These are phyloP conservation scores for Hozukius guyotensis DNA, from an alignment of 2,797 vertebrate species.

Conservation along the genomic window DNA sequence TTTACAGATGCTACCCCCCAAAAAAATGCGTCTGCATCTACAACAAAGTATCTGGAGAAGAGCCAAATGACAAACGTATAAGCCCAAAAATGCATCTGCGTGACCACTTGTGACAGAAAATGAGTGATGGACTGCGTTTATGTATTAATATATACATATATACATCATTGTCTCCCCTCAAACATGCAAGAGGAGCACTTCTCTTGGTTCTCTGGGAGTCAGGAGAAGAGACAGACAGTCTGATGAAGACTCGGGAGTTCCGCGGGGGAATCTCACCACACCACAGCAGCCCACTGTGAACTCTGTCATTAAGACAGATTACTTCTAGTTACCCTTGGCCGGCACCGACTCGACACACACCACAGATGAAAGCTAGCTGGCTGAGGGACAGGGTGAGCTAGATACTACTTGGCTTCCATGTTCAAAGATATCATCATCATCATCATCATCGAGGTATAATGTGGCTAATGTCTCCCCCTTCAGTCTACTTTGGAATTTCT, in stretches of 20 bases:
- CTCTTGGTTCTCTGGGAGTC: slow-evolving; percentile 17
- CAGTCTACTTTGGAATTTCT: slow-evolving; percentile 55
- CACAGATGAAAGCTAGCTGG: slow-evolving; percentile 50
- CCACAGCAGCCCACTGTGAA: slow-evolving; percentile 52
- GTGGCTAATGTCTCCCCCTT: slow-evolving; percentile 80
- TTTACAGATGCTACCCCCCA: background rate
- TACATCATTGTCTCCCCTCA: slow-evolving; percentile 32
- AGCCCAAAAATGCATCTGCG: background rate
- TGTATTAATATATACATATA: background rate
- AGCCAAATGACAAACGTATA: slow-evolving; percentile 11
- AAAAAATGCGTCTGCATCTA: background rate
- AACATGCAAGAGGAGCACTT: slow-evolving; percentile 17
- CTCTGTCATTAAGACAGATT: slow-evolving; percentile 74
- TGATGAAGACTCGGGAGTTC: slow-evolving; percentile 36
- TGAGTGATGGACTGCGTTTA: background rate
- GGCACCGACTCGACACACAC: slow-evolving; percentile 38
- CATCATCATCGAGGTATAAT: slow-evolving; percentile 4
- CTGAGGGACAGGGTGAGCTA: slow-evolving; percentile 12
- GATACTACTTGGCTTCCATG: slow-evolving; percentile 19
- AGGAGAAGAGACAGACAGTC: slow-evolving; percentile 70
- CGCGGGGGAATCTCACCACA: slow-evolving; percentile 48
- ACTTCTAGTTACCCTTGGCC: slow-evolving; percentile 46
- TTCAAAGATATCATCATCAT: background rate
- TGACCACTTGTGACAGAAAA: background rate
- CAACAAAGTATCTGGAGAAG: background rate